phyloP scores from a whole-genome alignment of 2,888 invertebrate species.

The Dilophus febrilis region DNA sequence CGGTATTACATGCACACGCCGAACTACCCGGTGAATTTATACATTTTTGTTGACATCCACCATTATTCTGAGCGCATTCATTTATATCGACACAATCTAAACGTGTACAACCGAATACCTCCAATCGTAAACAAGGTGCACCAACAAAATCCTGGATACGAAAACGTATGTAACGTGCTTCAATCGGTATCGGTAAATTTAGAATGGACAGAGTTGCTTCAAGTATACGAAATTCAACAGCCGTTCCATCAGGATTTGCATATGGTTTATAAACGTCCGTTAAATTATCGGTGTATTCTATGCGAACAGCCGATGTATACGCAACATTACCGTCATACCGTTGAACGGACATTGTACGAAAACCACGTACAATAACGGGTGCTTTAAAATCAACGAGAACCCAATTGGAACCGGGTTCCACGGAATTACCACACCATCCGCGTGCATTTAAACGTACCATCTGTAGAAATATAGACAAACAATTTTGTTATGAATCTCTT shows the following conservation, averaged over 20 bases:
- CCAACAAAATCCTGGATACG: slow-evolving; percentile 74
- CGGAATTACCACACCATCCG: slow-evolving; percentile 80
- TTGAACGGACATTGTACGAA: slow-evolving; percentile 76
- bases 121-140: slow-evolving; percentile 76
- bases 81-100: slow-evolving; percentile 79
- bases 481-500: no score
- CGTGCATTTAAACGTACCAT: slow-evolving; percentile 62
- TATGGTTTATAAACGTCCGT: slow-evolving; percentile 83
- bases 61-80: slow-evolving; percentile 71
- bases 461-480: slow-evolving; percentile 27
- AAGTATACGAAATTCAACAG: slow-evolving; percentile 78
- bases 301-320: slow-evolving; percentile 76
- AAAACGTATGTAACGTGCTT: slow-evolving; percentile 74
- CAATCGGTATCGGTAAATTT: slow-evolving; percentile 79
- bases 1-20: slow-evolving; percentile 77
- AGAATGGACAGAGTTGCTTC: slow-evolving; percentile 82
- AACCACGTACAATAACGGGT: slow-evolving; percentile 75
- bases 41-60: slow-evolving; percentile 88
- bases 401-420: slow-evolving; percentile 81
- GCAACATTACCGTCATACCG: slow-evolving; percentile 68
- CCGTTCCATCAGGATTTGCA: slow-evolving; percentile 81
- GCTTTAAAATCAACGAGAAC: slow-evolving; percentile 72
- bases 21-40: slow-evolving; percentile 77
- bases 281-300: slow-evolving; percentile 70
- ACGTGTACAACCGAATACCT: slow-evolving; percentile 84